phyloP scores from a whole-genome alignment of 2,888 invertebrate species.

The Cerastoderma edule region DNA sequence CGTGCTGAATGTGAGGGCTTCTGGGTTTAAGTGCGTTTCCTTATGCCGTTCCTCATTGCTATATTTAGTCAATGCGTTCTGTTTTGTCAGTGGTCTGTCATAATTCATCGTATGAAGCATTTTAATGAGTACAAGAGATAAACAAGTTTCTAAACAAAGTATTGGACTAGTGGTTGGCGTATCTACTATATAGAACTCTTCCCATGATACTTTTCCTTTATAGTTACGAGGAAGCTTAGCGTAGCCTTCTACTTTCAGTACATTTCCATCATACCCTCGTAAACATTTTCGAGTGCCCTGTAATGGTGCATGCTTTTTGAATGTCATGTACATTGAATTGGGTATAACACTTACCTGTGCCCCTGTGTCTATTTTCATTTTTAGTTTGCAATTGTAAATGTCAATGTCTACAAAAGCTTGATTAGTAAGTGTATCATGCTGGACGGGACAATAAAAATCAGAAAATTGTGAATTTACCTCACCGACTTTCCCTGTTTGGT shows the following conservation, averaged over 20 bases:
- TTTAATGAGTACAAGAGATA: conserved; percentile 2
- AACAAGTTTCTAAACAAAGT: conserved; percentile 14
- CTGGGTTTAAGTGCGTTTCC: no score
- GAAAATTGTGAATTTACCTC: conserved; percentile 1
- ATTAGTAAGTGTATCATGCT: conserved; percentile 1
- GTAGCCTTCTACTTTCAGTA: conserved; percentile 15
- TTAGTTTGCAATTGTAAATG: not conserved
- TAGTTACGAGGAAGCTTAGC: conserved; percentile 1
- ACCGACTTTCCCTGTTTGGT: not conserved
- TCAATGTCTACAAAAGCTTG: conserved; percentile 14
- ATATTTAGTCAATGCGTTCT: no score
- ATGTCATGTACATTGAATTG: not conserved
- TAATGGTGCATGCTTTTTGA: not conserved
- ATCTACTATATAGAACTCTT: conserved; percentile 28
- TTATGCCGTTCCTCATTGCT: no score
- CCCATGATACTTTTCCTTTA: not conserved
- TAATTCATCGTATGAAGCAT: conserved; percentile 12
- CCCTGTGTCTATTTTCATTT: conserved; percentile 30
- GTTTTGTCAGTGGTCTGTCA: no score
- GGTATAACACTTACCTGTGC: conserved; percentile 29
- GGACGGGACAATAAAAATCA: conserved; percentile 4
- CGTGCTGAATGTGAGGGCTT: no score
- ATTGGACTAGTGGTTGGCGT: conserved; percentile 1
- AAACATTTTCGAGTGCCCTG: conserved; percentile 3
- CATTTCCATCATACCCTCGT: conserved; percentile 16